Evolutionary conservation across 2,797 vertebrate genomes (phyloP).

Genomic region (Takifugu ocellatus): DNA sequence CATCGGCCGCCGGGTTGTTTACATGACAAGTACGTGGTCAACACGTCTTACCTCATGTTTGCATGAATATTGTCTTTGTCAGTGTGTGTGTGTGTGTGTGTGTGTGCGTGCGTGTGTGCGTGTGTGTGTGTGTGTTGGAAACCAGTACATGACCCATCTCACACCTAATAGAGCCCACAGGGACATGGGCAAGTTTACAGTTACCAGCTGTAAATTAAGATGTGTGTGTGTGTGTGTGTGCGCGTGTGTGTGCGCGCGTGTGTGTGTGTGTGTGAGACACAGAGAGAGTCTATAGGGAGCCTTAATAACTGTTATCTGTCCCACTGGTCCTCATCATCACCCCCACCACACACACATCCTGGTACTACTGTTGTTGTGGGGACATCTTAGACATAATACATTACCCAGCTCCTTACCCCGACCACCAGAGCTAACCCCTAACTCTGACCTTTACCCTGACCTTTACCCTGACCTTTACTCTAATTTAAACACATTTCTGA

Average conservation of each 20-base stretch:
- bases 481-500: too few species aligned
- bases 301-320: conserved; percentile 53
- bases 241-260: conserved; percentile 9
- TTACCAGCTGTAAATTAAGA: conserved; percentile 55
- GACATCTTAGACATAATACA: too few species aligned
- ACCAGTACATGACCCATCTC: conserved; percentile 44
- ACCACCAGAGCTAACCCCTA: too few species aligned
- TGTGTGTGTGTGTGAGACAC: conserved; percentile 1
- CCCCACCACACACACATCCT: conserved; percentile 20
- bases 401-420: too few species aligned
- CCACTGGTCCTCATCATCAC: conserved; percentile 25
- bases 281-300: conserved; percentile 27
- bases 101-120: conserved; percentile 20
- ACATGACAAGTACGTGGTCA: neutral
- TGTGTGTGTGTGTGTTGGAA: conserved; percentile 15
- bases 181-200: conserved; percentile 51
- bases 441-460: too few species aligned
- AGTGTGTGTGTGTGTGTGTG: conserved; percentile 14
- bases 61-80: neutral
- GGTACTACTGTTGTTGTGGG: too few species aligned
- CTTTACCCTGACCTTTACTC: too few species aligned
- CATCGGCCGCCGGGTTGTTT: neutral
- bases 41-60: neutral
- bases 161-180: conserved; percentile 54
- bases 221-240: conserved; percentile 24